Evolutionary conservation across 2,888 invertebrate species (phyloP).

Genomic region (Drosophila longiperda): DNA sequence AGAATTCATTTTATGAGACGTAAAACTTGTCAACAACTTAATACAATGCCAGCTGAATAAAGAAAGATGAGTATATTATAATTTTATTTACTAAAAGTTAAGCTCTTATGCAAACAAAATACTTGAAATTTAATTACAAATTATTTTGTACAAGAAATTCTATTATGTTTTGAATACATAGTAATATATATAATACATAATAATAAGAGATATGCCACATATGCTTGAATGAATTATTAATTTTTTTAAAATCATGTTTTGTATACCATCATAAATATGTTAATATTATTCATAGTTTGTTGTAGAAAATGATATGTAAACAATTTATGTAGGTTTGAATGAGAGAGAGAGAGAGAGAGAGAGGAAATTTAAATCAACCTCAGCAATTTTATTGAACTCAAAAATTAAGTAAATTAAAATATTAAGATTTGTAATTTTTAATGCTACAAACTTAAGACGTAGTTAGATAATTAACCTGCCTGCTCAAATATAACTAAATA

Average conservation of each 20-base stretch:
- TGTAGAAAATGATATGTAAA: neutral
- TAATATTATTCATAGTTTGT: conserved; percentile 1
- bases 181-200: neutral
- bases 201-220: neutral
- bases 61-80: neutral
- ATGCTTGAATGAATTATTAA: neutral
- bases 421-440: neutral
- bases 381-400: neutral
- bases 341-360: neutral
- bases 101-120: neutral
- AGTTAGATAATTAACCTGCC: neutral
- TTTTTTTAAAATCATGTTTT: neutral
- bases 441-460: neutral
- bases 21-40: neutral
- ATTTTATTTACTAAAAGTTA: conserved; percentile 1
- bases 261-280: neutral
- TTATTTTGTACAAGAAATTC: neutral
- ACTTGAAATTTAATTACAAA: neutral
- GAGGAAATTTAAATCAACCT: neutral
- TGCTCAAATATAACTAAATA: neutral
- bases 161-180: neutral
- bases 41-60: neutral
- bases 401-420: neutral
- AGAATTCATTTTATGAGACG: neutral
- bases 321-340: neutral